A percentile compares a stretch with the other conserved stretches of the same genome.
Evolutionary conservation across 2,888 invertebrate species (phyloP).

Genomic region (Cylloceria caligata): DNA sequence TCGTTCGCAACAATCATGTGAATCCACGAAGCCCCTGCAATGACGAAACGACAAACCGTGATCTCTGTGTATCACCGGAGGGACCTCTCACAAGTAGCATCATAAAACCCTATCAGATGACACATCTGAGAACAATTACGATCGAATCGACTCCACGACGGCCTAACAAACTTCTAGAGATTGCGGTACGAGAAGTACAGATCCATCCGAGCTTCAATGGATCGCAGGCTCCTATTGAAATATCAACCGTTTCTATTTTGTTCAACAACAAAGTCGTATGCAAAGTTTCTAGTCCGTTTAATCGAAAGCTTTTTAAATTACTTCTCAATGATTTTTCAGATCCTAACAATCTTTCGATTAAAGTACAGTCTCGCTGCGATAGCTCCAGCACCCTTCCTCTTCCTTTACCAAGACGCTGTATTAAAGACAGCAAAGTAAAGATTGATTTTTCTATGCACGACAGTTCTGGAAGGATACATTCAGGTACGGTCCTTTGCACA

Average conservation of each 20-base stretch:
- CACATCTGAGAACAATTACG: constrained; percentile 68
- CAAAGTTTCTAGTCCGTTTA: constrained; percentile 78
- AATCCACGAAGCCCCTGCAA: constrained; percentile 61
- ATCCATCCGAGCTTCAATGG: constrained; percentile 69
- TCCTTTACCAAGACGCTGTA: constrained; percentile 78
- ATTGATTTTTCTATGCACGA: constrained; percentile 80
- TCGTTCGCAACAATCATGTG: constrained; percentile 64
- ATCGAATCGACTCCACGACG: constrained; percentile 66
- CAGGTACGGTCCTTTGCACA: constrained; percentile 78
- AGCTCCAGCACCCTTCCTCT: constrained; percentile 77
- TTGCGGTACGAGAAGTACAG: constrained; percentile 78
- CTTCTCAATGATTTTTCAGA: constrained; percentile 75
- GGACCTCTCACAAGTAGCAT: constrained; percentile 76
- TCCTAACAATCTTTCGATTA: constrained; percentile 75
- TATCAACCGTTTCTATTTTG: constrained; percentile 76
- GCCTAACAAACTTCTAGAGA: constrained; percentile 78
- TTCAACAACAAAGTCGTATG: constrained; percentile 79
- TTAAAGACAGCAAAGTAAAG: constrained; percentile 75
- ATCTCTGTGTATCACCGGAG: constrained; percentile 74
- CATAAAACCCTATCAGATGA: constrained; percentile 75
- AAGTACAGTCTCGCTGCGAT: constrained; percentile 74
- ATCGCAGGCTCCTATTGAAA: constrained; percentile 68
- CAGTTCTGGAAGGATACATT: constrained; percentile 71
- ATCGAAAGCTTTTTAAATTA: constrained; percentile 80
- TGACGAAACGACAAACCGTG: constrained; percentile 70